These are phyloP conservation scores for Clarias gariepinus DNA, from an alignment of 2,113 vertebrate species.

Conservation along the genomic window DNA sequence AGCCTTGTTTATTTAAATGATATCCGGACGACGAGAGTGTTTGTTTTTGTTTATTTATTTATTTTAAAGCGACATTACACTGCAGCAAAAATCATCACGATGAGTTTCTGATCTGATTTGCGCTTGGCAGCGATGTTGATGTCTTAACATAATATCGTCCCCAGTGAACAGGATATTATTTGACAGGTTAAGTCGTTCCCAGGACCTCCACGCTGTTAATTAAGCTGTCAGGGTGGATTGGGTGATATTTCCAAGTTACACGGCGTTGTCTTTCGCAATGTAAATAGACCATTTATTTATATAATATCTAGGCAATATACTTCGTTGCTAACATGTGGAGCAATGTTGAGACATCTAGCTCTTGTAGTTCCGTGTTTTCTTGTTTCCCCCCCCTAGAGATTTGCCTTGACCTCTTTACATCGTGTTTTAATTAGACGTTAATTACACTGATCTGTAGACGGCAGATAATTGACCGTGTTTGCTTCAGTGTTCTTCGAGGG, in stretches of 20 bases:
- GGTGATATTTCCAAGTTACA: neutral
- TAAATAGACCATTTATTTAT: neutral
- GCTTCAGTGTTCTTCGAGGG: neutral
- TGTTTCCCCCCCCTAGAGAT: too few relatives aligned
- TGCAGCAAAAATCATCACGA: constrained; percentile 40
- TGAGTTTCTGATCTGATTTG: constrained; percentile 20
- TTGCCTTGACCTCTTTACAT: neutral
- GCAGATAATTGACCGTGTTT: neutral
- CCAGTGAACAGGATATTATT: neutral
- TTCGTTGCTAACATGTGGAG: neutral
- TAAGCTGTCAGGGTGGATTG: neutral
- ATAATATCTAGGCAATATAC: neutral
- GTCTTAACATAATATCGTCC: neutral
- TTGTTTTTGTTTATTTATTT: constrained; percentile 47
- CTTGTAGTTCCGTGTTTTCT: neutral
- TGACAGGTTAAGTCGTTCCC: neutral
- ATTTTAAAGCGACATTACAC: constrained; percentile 51
- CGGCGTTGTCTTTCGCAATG: neutral
- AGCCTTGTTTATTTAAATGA: neutral
- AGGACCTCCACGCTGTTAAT: neutral
- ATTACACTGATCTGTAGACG: neutral
- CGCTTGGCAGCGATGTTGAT: neutral
- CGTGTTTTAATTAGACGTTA: neutral
- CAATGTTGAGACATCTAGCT: neutral
- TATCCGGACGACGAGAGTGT: neutral